These are phyloP conservation scores for Mareca penelope DNA, from an alignment of 2,797 vertebrate species.

Conservation along the genomic window DNA sequence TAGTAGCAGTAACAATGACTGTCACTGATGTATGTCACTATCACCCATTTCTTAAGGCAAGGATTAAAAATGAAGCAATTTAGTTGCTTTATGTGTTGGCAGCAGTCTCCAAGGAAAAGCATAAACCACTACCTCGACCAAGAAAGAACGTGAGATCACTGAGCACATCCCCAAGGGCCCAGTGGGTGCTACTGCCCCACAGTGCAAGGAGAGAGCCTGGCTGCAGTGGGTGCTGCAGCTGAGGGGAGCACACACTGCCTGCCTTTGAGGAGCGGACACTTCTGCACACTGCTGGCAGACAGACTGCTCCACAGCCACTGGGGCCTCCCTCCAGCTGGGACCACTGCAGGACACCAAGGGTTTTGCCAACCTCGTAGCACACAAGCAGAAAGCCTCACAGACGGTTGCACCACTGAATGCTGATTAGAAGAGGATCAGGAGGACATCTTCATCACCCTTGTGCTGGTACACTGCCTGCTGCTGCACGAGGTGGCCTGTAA, in stretches of 20 bases:
- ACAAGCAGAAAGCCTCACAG: neutral
- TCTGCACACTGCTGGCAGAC: neutral
- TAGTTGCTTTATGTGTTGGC: neutral
- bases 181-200: neutral
- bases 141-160: neutral
- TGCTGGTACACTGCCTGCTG: rapidly evolving
- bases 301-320: neutral
- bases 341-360: neutral
- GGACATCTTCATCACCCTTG: neutral
- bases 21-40: neutral
- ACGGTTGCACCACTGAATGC: no score
- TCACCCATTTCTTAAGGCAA: neutral
- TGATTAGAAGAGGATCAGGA: neutral
- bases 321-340: no score
- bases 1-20: neutral
- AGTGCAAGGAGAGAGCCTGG: neutral
- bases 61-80: neutral
- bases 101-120: neutral
- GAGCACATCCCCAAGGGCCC: neutral
- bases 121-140: neutral
- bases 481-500: rapidly evolving
- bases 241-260: neutral
- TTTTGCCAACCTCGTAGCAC: neutral
- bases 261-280: neutral
- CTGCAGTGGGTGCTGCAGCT: rapidly evolving